Evolutionary conservation across 1,140 invertebrate genomes (phyloP).

Genomic region (Xylocopa sonorina): DNA sequence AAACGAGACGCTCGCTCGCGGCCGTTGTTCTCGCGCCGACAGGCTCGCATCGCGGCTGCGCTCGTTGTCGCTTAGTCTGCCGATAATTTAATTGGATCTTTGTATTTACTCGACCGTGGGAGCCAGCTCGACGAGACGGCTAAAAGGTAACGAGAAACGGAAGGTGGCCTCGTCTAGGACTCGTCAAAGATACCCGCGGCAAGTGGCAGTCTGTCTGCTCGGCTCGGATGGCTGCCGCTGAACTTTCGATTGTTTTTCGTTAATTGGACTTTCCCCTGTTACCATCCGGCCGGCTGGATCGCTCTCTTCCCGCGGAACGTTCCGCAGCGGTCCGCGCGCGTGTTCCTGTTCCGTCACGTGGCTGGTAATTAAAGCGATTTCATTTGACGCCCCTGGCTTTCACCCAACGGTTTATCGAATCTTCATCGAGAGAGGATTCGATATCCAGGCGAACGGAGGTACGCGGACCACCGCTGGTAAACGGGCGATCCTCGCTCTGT

Average conservation of each 20-base stretch:
- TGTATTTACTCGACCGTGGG: background rate
- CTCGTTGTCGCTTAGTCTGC: background rate
- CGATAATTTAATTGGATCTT: constrained; percentile 47
- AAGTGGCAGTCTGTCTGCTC: constrained; percentile 13
- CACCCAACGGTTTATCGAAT: constrained; percentile 25
- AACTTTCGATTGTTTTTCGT: constrained; percentile 41
- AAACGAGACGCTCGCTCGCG: background rate
- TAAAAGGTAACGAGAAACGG: background rate
- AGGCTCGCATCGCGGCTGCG: background rate
- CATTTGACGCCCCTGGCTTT: background rate
- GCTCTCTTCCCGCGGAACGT: background rate
- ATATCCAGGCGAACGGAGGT: constrained; percentile 8
- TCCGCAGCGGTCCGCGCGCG: background rate
- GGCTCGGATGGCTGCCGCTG: background rate
- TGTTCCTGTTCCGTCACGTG: background rate
- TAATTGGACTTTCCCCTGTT: constrained; percentile 37
- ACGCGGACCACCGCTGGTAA: background rate
- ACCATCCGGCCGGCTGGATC: background rate
- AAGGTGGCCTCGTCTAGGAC: background rate
- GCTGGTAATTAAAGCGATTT: constrained; percentile 22
- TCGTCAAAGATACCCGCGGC: constrained; percentile 7
- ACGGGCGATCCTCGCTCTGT: background rate
- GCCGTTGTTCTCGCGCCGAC: background rate
- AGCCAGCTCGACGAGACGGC: background rate
- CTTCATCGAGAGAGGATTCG: constrained; percentile 2